phyloP scores from a whole-genome alignment of 2,113 vertebrate species.

The Climacteris rufus region DNA sequence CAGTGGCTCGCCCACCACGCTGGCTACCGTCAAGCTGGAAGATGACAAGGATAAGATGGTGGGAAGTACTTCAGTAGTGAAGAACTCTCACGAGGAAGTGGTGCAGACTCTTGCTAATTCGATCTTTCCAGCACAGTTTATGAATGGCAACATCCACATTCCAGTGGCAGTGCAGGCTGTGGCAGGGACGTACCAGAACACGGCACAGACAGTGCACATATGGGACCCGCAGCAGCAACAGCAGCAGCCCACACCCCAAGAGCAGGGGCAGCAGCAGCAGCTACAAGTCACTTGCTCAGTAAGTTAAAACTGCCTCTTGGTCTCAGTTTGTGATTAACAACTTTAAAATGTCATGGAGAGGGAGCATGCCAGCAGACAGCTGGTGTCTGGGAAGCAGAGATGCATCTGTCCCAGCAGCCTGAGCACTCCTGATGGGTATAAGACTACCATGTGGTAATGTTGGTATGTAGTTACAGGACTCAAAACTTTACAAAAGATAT shows the following conservation, averaged over 20 bases:
- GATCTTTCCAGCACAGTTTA: conserved; percentile 97
- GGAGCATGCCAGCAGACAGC: neutral
- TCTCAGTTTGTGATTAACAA: neutral
- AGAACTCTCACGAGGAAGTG: conserved; percentile 91
- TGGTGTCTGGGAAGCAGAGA: neutral
- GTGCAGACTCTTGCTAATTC: conserved; percentile 92
- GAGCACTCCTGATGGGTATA: neutral
- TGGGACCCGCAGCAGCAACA: conserved; percentile 95
- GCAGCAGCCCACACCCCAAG: conserved; percentile 84
- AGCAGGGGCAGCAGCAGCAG: conserved; percentile 88
- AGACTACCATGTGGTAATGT: neutral
- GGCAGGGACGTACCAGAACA: conserved; percentile 89
- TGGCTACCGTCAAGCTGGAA: conserved; percentile 82
- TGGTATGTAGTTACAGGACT: neutral
- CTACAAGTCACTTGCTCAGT: conserved; percentile 88
- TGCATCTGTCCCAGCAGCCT: neutral
- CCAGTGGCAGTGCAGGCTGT: conserved; percentile 97
- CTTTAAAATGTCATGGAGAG: neutral
- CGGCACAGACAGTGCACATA: conserved; percentile 95
- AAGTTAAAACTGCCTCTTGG: conserved; percentile 46
- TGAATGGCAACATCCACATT: conserved; percentile 99
- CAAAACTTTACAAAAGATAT: neutral
- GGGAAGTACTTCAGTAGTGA: conserved; percentile 78
- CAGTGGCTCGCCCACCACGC: conserved; percentile 77
- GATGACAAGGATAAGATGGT: conserved; percentile 93